These are phyloP conservation scores for Craterocephalus amniculus DNA, from an alignment of 2,797 vertebrate genomes.

Conservation along the genomic window DNA sequence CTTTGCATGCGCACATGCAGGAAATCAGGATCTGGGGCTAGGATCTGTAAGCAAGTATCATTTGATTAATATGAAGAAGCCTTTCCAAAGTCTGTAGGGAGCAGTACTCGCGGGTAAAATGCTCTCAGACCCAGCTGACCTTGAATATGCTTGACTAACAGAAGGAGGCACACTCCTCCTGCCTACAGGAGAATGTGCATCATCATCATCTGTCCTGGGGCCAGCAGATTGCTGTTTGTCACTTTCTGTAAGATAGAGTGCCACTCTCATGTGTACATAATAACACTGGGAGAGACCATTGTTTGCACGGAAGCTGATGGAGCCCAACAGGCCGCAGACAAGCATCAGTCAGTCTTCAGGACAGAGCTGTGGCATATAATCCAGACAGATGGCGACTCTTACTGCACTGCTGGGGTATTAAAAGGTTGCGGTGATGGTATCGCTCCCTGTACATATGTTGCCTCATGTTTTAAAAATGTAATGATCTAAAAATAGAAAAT, in stretches of 20 bases:
- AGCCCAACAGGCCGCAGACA: conserved; percentile 13
- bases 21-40: background rate
- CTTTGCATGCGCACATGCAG: background rate
- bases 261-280: conserved; percentile 17
- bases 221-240: conserved; percentile 32
- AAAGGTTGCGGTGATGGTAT: background rate
- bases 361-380: background rate
- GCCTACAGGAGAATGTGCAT: conserved; percentile 30
- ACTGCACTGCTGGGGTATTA: conserved; percentile 2
- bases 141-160: conserved; percentile 33
- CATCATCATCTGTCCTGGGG: conserved; percentile 38
- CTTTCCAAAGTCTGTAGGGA: background rate
- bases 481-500: background rate
- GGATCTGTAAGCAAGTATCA: background rate
- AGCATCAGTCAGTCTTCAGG: conserved; percentile 8
- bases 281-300: conserved; percentile 7
- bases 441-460: background rate
- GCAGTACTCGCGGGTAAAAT: background rate
- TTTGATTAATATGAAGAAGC: background rate
- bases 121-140: conserved; percentile 26
- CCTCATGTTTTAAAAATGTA: background rate
- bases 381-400: conserved; percentile 7
- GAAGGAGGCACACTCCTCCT: conserved; percentile 7
- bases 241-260: conserved; percentile 17
- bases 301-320: background rate